Percentiles rank a stretch among this genome's conserved stretches.
Conservation (phyloP, 2,888 invertebrate genomes). For the Hedychridium roseum region DNA sequence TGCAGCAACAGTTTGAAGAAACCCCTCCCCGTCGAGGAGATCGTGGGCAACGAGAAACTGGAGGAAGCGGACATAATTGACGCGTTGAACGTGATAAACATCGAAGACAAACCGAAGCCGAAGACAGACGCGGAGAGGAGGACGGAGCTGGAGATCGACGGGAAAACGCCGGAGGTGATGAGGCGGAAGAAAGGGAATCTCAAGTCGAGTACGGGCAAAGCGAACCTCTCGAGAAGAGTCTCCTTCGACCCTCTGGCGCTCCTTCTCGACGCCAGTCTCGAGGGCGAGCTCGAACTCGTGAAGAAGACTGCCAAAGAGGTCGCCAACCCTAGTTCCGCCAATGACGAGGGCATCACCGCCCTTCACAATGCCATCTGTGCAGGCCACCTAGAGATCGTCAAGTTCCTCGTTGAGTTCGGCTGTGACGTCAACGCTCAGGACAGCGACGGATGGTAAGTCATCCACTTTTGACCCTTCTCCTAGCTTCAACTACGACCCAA, state of each 20-base stretch:
- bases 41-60: slow-evolving; percentile 48
- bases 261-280: slow-evolving; percentile 94
- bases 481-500: too few species aligned
- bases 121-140: slow-evolving; percentile 45
- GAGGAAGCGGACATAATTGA: slow-evolving; percentile 61
- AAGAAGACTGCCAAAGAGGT: slow-evolving; percentile 94
- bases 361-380: slow-evolving; percentile 99
- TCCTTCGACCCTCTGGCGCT: slow-evolving; percentile 98
- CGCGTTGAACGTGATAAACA: slow-evolving; percentile 60
- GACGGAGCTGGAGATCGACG: slow-evolving; percentile 30
- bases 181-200: slow-evolving; percentile 82
- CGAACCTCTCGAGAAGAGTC: slow-evolving; percentile 82
- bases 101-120: slow-evolving; percentile 55
- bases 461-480: background rate
- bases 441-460: slow-evolving; percentile 89
- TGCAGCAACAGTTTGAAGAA: slow-evolving; percentile 36
- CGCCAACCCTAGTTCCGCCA: slow-evolving; percentile 94
- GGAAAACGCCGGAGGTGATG: slow-evolving; percentile 68
- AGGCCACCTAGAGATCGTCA: slow-evolving; percentile 97
- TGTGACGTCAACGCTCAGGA: slow-evolving; percentile 99
- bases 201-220: slow-evolving; percentile 74
- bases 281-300: slow-evolving; percentile 97
- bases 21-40: slow-evolving; percentile 23
- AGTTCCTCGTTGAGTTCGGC: slow-evolving; percentile 95
- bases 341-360: slow-evolving; percentile 99